phyloP scores from a whole-genome alignment of 2,888 invertebrate species.

The Paralinhomoeus sp. region DNA sequence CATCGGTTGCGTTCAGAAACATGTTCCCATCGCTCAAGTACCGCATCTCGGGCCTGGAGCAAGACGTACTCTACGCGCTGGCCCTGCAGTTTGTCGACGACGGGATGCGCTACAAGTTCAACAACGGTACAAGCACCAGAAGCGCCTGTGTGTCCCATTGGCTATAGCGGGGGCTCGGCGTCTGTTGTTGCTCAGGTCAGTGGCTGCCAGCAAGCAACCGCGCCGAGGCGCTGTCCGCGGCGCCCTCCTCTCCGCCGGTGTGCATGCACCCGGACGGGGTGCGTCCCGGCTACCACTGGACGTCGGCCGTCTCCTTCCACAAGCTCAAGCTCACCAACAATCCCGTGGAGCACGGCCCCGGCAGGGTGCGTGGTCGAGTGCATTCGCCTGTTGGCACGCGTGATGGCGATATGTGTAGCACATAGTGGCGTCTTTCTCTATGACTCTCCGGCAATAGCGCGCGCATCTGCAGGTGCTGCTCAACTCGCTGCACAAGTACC shows the following conservation, averaged over 20 bases:
- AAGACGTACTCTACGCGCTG: constrained; percentile 55
- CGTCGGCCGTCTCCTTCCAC: constrained; percentile 50
- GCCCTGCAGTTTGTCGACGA: constrained; percentile 45
- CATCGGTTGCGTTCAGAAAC: constrained; percentile 48
- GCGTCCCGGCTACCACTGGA: constrained; percentile 62
- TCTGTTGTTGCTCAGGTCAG: too few species aligned
- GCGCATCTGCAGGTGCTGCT: constrained; percentile 53
- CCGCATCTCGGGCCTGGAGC: constrained; percentile 50
- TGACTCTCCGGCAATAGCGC: too few species aligned
- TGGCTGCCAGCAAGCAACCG: too few species aligned
- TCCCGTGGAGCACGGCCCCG: constrained; percentile 48
- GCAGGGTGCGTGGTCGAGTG: too few species aligned
- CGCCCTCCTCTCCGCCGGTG: too few species aligned
- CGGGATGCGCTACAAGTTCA: constrained; percentile 36
- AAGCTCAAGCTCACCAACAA: constrained; percentile 71
- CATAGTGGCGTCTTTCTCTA: too few species aligned
- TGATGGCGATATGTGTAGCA: too few species aligned
- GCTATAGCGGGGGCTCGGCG: too few species aligned
- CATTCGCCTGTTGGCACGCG: too few species aligned
- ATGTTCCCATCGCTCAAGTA: constrained; percentile 75
- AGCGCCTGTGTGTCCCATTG: too few species aligned
- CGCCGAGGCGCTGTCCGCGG: too few species aligned
- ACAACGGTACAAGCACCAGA: too few species aligned
- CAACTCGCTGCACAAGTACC: constrained; percentile 89
- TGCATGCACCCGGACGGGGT: constrained; percentile 71